Base-by-base conservation (phyloP, 2,888 invertebrate genomes). In the Melolontha melolontha region DNA sequence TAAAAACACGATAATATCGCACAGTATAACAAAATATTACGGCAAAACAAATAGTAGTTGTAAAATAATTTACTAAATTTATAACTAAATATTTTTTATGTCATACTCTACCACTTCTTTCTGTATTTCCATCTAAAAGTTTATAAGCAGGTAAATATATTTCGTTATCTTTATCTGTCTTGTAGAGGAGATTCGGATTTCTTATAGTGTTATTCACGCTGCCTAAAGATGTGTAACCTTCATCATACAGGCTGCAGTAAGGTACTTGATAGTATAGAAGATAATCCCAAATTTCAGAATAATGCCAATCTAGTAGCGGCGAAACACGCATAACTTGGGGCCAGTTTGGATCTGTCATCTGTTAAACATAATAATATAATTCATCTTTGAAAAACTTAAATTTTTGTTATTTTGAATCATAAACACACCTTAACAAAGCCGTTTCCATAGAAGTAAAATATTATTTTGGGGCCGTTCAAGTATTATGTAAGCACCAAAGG, bases 301-400 rank as follows among this genome's bases (percentile, higher is more conserved):
- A 98, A 8, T 87, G 88, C 98, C 98, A 98, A 76, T 95, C 90
- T n/a, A 98, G 85, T 12, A 98, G 84, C 0, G 98, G 98, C 78
- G 90, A 94, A 4, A 97, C 91, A 52, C 98, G 86, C 87, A 97
- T 90, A 72, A 97, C 85, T 75, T 90, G 87, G 0, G 98, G 98
- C 98, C 98, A 99, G 72, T 87, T 91, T 0, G 87, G 77, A 83
- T 98, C 98, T 0, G 98, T 98, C 82, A 87, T 87, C 90, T 93
- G 80, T 14, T 81, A 79, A 67, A 77, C 75, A 44, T 64, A 69
- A 16, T 54, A 29, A 8, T 17, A 22, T 22, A 10, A 12, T 49
- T 49, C 2, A 41, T 4, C 11, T 4, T 41, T 41, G 5, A n/a
- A 41, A n/a, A 41, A n/a, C 1, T 41, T 41, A 41, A 6, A 10